Evolutionary conservation across 2,888 invertebrate genomes (phyloP).

Genomic region (Sylvicola cinctus): DNA sequence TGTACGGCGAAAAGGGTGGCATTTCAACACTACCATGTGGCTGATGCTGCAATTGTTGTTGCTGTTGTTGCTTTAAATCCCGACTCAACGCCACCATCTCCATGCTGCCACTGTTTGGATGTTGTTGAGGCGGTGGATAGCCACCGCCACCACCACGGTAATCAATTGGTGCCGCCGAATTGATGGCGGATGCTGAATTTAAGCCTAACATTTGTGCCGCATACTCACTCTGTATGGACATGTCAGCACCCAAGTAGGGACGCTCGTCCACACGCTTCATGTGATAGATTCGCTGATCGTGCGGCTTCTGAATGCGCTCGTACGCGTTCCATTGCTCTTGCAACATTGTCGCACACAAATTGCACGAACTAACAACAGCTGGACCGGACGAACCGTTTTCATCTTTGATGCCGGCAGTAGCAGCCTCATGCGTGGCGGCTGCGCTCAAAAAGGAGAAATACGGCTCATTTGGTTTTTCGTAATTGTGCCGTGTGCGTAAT

Average conservation of each 20-base stretch:
- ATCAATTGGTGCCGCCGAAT: constrained; percentile 6
- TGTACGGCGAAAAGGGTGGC: constrained; percentile 19
- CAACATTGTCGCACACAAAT: constrained; percentile 68
- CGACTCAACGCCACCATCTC: constrained; percentile 6
- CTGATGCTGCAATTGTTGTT: constrained; percentile 7
- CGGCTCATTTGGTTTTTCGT: constrained; percentile 50
- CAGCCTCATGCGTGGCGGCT: constrained; percentile 52
- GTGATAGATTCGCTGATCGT: constrained; percentile 77
- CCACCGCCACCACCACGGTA: constrained; percentile 8
- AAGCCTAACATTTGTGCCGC: constrained; percentile 73
- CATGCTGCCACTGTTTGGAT: not conserved
- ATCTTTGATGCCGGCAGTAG: constrained; percentile 20
- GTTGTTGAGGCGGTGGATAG: constrained; percentile 11
- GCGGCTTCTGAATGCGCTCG: constrained; percentile 67
- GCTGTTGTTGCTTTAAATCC: constrained; percentile 7
- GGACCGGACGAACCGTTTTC: constrained; percentile 16
- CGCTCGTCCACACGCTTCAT: constrained; percentile 81
- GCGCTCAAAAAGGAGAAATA: constrained; percentile 83
- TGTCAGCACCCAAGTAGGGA: constrained; percentile 73
- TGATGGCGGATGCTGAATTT: constrained; percentile 25
- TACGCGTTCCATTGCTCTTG: constrained; percentile 84
- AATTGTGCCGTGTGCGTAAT: constrained; percentile 42
- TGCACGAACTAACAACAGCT: constrained; percentile 49
- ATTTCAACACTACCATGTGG: constrained; percentile 8
- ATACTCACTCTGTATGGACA: constrained; percentile 79